Base-by-base conservation (phyloP, 92 coral and sea anemone species). In the Zoanthus gigantus region DNA sequence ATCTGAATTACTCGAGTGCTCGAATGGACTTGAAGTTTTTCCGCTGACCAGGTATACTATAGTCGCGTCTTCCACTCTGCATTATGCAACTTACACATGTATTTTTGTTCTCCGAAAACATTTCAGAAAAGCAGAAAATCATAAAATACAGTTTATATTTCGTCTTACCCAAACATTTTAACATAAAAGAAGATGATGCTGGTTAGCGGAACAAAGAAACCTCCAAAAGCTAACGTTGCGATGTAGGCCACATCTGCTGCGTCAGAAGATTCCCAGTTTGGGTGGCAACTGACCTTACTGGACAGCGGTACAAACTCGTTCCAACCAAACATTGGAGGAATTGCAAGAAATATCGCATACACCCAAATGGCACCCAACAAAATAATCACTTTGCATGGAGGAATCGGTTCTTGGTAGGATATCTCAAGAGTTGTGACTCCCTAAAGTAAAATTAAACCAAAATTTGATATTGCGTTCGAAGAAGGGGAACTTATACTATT, bases 291-390 rank as follows among this genome's bases (percentile, higher is more conserved):
- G 31, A 89, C 63, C 61, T 68, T 85, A 37, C 92, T 78, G 3
- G 90, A 30, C 6, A 88, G 57, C 9, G 87, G 88, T 32, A 92
- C 94, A 46, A 67, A 88, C 56, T 82, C 53, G 67, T 85, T 92
- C 94, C 94, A 92, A 17, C 94, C 94, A 46, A 92, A 29, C 11
- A 92, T 52, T 15, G 94, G 94, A 18, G 94, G 94, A 4, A 79
- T 57, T 18, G 83, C 23, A 60, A 78, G 29, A 47, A 78, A 16
- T 6, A 78, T 17, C 0, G 83, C 83, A n/a, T 78, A 78, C 3
- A 48, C 6, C 83, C 83, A 78, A 8, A 78, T 78, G 23, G 29
- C 71, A 15, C 72, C 29, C 54, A 57, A 29, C 29, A 17, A 28
- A 17, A 58, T 15, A 29, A 44, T 45, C 3, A 57, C 44, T 6